These are phyloP conservation scores for Athalia circularis DNA, from an alignment of 2,888 invertebrate species.

Conservation along the genomic window DNA sequence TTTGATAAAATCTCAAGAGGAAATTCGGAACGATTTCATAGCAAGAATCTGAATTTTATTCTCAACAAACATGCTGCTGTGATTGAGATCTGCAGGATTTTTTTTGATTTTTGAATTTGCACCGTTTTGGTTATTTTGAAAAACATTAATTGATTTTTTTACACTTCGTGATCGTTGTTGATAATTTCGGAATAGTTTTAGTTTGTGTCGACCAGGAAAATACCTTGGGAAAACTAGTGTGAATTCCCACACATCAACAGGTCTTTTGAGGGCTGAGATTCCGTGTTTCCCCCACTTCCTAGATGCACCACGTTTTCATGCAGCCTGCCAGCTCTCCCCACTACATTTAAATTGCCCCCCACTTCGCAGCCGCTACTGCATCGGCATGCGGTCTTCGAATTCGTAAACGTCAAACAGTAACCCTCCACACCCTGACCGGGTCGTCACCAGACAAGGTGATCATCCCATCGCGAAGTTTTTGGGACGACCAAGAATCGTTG, in stretches of 20 bases:
- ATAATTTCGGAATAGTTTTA: background rate
- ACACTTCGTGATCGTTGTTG: background rate
- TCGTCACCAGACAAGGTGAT: constrained; percentile 54
- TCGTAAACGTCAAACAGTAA: constrained; percentile 74
- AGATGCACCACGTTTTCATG: constrained; percentile 47
- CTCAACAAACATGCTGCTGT: too few relatives aligned
- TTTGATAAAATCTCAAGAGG: too few relatives aligned
- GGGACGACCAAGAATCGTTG: background rate
- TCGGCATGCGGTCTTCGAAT: constrained; percentile 72
- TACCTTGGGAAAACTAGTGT: constrained; percentile 55
- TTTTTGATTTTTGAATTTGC: too few relatives aligned
- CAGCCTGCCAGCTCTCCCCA: constrained; percentile 59
- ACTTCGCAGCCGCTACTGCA: constrained; percentile 60
- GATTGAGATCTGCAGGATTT: too few relatives aligned
- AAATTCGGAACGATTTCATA: too few relatives aligned
- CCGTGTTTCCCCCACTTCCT: constrained; percentile 59
- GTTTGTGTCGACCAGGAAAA: background rate
- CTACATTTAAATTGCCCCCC: constrained; percentile 51
- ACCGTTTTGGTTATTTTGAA: too few relatives aligned
- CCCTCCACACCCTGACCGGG: constrained; percentile 65
- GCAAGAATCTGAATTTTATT: too few relatives aligned
- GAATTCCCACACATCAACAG: constrained; percentile 74
- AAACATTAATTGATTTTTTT: too few relatives aligned
- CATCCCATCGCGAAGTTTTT: constrained; percentile 33
- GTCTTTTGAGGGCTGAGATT: constrained; percentile 66